phyloP scores from a whole-genome alignment of 1,140 invertebrate species.

The Conopomorpha cramerella region DNA sequence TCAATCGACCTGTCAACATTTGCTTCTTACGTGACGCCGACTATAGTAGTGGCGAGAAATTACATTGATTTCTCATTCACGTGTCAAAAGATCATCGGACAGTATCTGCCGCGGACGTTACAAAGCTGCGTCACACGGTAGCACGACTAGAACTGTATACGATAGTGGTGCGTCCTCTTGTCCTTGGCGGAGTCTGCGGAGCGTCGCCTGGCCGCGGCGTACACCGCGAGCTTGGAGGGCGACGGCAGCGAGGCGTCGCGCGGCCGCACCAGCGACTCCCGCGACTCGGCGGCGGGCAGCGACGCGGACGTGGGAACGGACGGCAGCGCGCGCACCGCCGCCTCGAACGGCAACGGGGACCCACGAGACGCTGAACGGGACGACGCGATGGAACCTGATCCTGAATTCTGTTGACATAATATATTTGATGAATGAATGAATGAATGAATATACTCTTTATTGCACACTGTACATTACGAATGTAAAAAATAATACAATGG shows the following conservation, averaged over 20 bases:
- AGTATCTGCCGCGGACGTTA: too few relatives aligned
- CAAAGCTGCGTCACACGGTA: too few relatives aligned
- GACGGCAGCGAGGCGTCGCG: constrained; percentile 63
- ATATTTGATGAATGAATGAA: not conserved
- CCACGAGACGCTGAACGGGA: constrained; percentile 40
- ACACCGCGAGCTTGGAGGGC: constrained; percentile 63
- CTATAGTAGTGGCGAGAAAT: too few relatives aligned
- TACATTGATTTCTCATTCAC: too few relatives aligned
- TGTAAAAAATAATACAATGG: too few relatives aligned
- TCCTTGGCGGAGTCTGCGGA: constrained; percentile 61
- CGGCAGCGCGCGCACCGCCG: constrained; percentile 68
- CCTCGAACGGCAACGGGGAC: constrained; percentile 46
- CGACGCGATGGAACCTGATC: constrained; percentile 45
- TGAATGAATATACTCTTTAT: too few relatives aligned
- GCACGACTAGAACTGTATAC: constrained; percentile 74
- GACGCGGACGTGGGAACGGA: constrained; percentile 56
- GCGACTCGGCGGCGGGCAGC: constrained; percentile 46
- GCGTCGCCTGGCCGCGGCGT: constrained; percentile 57
- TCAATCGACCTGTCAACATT: too few relatives aligned
- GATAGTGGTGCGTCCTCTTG: constrained; percentile 65
- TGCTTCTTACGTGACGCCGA: too few relatives aligned
- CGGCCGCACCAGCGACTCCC: constrained; percentile 48
- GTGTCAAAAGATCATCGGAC: too few relatives aligned
- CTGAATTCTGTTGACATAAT: constrained; percentile 53
- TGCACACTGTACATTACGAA: too few relatives aligned